Evolutionary conservation across 2,797 vertebrate species (phyloP).

Genomic region (Girardinus metallicus): DNA sequence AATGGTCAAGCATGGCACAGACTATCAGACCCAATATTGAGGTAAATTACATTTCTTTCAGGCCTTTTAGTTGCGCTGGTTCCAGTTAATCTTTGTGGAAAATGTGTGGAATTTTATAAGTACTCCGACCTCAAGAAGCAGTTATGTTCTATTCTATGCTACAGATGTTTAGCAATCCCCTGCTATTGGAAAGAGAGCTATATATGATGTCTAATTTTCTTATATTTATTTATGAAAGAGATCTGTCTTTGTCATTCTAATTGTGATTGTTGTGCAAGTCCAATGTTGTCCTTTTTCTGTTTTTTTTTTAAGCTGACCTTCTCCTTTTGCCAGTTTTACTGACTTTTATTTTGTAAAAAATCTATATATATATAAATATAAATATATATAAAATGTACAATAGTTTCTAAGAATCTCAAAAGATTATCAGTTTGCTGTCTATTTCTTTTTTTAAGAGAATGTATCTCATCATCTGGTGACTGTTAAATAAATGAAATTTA

Average conservation of each 20-base stretch:
- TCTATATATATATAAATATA: slow-evolving; percentile 63
- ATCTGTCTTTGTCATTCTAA: slow-evolving; percentile 74
- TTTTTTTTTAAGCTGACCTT: slow-evolving; percentile 72
- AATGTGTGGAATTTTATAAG: slow-evolving; percentile 61
- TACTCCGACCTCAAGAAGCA: slow-evolving; percentile 60
- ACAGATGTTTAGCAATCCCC: slow-evolving; percentile 62
- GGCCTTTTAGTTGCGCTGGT: slow-evolving; percentile 67
- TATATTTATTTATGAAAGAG: slow-evolving; percentile 82
- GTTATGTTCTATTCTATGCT: slow-evolving; percentile 59
- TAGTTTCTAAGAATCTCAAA: slow-evolving; percentile 84
- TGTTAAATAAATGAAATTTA: slow-evolving; percentile 86
- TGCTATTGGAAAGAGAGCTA: slow-evolving; percentile 75
- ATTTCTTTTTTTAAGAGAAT: slow-evolving; percentile 87
- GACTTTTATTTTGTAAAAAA: slow-evolving; percentile 86
- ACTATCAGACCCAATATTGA: slow-evolving; percentile 76
- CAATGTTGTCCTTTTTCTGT: slow-evolving; percentile 49
- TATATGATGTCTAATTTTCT: slow-evolving; percentile 81
- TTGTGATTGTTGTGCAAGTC: slow-evolving; percentile 77
- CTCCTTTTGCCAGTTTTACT: slow-evolving; percentile 73
- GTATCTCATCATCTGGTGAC: slow-evolving; percentile 88
- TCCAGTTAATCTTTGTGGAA: slow-evolving; percentile 67
- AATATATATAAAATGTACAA: slow-evolving; percentile 79
- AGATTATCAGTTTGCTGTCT: slow-evolving; percentile 82
- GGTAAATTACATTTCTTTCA: slow-evolving; percentile 76
- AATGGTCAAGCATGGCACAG: slow-evolving; percentile 79